Conservation (phyloP, 2,797 vertebrate genomes). For the Myotis vivesi region DNA sequence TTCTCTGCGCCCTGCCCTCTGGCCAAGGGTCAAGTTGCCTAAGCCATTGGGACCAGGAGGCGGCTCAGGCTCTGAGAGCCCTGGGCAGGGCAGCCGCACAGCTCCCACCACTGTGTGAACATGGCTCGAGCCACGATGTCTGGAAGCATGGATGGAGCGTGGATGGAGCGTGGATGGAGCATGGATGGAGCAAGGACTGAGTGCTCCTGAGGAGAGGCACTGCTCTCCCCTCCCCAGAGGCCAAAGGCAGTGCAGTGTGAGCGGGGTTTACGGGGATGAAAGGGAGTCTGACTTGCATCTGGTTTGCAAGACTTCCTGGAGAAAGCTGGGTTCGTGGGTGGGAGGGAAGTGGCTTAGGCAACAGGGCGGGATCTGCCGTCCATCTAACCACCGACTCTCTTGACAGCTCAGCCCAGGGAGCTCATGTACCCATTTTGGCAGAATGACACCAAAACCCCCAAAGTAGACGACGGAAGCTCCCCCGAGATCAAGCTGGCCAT, state of each 20-base stretch:
- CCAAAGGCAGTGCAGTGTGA: not conserved
- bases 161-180: no score
- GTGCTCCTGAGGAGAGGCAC: not conserved
- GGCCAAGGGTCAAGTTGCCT: not conserved
- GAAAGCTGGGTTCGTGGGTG: not conserved
- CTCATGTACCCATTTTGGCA: constrained; percentile 95
- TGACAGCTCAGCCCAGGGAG: constrained; percentile 87
- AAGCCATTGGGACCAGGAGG: not conserved
- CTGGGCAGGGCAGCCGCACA: not conserved
- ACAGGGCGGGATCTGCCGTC: not conserved
- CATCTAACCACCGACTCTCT: constrained; percentile 60
- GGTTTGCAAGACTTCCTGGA: not conserved
- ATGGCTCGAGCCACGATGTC: rapidly evolving
- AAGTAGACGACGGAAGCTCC: constrained; percentile 98
- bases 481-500: constrained; percentile 90
- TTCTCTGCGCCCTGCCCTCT: not conserved
- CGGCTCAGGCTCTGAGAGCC: not conserved
- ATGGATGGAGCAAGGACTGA: not conserved
- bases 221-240: not conserved
- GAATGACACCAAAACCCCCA: constrained; percentile 94
- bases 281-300: not conserved
- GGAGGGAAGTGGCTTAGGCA: not conserved
- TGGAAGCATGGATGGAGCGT: not conserved
- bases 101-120: not conserved
- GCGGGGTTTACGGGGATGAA: not conserved